These are phyloP conservation scores for Premnoplex brunnescens DNA, from an alignment of 2,797 vertebrate genomes.

Conservation along the genomic window DNA sequence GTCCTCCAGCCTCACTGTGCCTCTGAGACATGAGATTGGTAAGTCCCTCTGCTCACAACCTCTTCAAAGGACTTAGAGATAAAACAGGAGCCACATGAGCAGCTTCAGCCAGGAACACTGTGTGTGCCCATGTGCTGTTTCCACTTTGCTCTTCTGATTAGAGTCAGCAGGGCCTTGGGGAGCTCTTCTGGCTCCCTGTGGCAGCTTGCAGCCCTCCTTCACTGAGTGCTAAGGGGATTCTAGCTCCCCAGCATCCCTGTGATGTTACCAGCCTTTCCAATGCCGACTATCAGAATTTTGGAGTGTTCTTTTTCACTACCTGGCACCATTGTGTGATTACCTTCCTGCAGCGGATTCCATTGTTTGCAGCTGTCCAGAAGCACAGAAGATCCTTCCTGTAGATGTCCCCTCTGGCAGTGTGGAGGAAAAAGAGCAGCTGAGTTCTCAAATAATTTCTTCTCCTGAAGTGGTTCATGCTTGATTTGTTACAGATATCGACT, in stretches of 20 bases:
- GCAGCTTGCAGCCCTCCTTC: not conserved
- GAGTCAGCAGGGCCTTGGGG: not conserved
- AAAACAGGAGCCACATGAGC: accelerated
- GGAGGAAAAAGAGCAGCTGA: not conserved
- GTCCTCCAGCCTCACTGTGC: not conserved
- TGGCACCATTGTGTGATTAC: not conserved
- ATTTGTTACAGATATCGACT: not conserved
- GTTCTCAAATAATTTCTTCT: constrained; percentile 7
- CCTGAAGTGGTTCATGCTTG: not conserved
- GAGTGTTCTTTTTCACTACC: not conserved
- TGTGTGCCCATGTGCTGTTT: accelerated
- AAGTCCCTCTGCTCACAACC: not conserved
- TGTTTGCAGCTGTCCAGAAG: not conserved
- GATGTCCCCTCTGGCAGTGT: not conserved
- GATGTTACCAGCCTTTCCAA: not conserved
- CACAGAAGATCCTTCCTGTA: not conserved
- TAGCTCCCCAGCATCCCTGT: accelerated
- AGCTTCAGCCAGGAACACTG: not conserved
- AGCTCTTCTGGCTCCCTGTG: not conserved
- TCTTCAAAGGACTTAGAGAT: not conserved
- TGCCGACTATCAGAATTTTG: not conserved
- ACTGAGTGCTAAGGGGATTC: not conserved
- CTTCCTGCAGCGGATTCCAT: not conserved
- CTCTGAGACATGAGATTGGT: not conserved
- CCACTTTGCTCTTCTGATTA: not conserved